Evolutionary conservation across 2,888 invertebrate genomes (phyloP), one percentile per base, ranked within the genome.

Genomic region (Dinocampus coccinellae): DNA sequence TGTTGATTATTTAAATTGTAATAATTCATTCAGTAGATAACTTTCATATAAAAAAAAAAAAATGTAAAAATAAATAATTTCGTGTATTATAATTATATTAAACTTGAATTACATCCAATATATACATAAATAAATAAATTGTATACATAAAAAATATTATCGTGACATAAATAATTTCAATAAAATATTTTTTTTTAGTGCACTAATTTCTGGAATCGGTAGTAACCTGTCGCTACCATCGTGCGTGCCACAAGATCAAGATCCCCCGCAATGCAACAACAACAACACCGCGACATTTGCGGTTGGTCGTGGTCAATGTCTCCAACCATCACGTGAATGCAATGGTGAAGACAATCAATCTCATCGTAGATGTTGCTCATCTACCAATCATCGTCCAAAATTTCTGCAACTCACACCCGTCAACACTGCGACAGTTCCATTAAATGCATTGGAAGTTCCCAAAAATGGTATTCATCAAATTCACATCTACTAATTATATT

Each of bases 191-290:
- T n/a, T n/a, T n/a, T n/a, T n/a, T 69, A 86, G 85, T 24, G 83
- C 84, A 16, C 77, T 86, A 22, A 80, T 86, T 60, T 80, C 80
- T 29, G 83, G 84, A 10, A 81, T 86, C 57, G 85, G 85, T 53
- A 85, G 86, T 72, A 86, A 86, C 78, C 80, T 82, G 78, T 85
- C 86, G n/a, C 75, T 86, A 29, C 84, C 85, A 3, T 83, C 83
- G 1, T 83, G 83, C 68, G 79, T 84, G 13, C 78, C 79, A 11
- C 84, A 84, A 58, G 85, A 85, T 52, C 83, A 81, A 33, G 84
- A 84, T 61, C 47, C 76, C 42, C 47, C 72, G 11, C 75, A 73
- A n/a, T 57, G 70, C 61, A 69, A 66, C 39, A 16, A 7, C 47
- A 16, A 7, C 47, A 65, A 70, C 62, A 60, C 75, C 7, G 55